Base-by-base conservation (phyloP, 2,113 vertebrate genomes). In the Hylia prasina region DNA sequence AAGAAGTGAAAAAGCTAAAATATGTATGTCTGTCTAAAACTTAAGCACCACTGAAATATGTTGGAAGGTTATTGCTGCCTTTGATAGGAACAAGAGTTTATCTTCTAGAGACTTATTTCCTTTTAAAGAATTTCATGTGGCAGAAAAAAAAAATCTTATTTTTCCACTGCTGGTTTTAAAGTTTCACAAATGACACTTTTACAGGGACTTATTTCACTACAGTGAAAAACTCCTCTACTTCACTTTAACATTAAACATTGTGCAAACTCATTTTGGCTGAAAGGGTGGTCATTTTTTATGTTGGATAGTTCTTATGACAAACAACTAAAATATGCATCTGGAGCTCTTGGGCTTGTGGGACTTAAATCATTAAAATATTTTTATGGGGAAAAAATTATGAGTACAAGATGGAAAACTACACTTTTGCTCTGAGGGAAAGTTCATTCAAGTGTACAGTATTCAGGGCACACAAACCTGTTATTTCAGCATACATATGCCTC, bases 271-370 rank as follows among this genome's bases (percentile, higher is more conserved):
- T 89, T 70, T 75, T 94, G 71, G 64, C 93, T 73, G 39, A 82
- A 94, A 88, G 65, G 19, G 37, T 69, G 58, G 37, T 82, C 24
- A 53, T 84, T 93, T 95, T 91, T 93, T 84, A 63, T 75, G 37
- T 31, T 66, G 70, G 83, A 39, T 94, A 90, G 33, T 56, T 56
- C 82, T 93, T 88, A 71, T 91, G 89, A 96, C 94, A 95, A 91
- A 90, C 93, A 96, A 87, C 84, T 95, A 57, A 97, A 96, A 84
- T 89, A 96, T 97, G 95, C 75, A 91, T 92, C 87, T 89, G 77
- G 87, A 91, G n/a, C 71, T 92, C 58, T 93, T 82, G 87, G 94
- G 69, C 87, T 94, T 95, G 54, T 58, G 93, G 90, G 92, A 95
- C 60, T 96, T 88, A 95, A 96, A 89, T 82, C 81, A 93, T 95